Conservation (phyloP, 2,113 vertebrate species). For the Microcebus lehilahytsara region DNA sequence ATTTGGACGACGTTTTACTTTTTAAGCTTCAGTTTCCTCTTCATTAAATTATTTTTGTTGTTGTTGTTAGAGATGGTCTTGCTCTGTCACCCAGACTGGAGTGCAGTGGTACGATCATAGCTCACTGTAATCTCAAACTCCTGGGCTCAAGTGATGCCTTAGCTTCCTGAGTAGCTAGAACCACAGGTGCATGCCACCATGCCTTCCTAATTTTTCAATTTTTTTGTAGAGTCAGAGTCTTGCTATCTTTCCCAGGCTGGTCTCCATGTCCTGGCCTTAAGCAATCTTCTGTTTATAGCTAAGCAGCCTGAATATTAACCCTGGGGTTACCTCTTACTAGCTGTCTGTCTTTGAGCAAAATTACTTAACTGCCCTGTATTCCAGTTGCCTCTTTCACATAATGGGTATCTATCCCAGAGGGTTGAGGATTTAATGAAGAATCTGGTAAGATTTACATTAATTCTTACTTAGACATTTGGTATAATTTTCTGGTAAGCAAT, state of each 20-base stretch:
- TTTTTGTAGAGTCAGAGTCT: neutral
- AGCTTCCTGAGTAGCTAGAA: neutral
- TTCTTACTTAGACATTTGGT: neutral
- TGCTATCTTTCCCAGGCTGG: neutral
- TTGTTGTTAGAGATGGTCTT: neutral
- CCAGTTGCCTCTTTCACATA: neutral
- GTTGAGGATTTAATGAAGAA: neutral
- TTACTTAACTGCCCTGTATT: neutral
- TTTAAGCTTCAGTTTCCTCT: neutral
- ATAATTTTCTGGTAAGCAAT: neutral
- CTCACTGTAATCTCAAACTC: neutral
- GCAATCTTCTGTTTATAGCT: neutral
- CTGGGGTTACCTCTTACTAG: neutral
- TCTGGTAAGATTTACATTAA: neutral
- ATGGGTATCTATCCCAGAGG: neutral
- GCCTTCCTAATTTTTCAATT: neutral
- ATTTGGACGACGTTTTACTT: neutral
- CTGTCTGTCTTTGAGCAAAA: neutral
- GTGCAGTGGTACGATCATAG: neutral
- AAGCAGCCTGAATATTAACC: neutral
- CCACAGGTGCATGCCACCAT: neutral
- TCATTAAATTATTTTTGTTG: neutral
- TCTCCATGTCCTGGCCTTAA: neutral
- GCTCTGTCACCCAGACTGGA: neutral
- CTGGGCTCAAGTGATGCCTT: neutral